Evolutionary conservation across 2,113 vertebrate species (phyloP).

Genomic region (Capreolus pygargus): DNA sequence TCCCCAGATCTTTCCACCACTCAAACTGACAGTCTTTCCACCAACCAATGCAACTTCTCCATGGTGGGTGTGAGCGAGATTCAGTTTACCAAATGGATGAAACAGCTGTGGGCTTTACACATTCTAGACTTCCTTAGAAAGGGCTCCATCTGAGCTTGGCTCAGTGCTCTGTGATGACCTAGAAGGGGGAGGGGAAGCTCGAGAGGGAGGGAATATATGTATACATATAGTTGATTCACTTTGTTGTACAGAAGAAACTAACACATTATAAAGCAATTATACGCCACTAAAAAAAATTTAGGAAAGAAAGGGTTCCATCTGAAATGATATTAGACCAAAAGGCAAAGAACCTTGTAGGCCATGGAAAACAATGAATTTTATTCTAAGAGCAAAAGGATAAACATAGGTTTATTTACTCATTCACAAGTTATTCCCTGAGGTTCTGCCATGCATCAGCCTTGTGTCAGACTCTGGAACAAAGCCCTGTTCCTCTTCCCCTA

Average conservation of each 20-base stretch:
- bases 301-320: neutral
- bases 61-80: fast-evolving
- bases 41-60: fast-evolving
- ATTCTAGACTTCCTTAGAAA: neutral
- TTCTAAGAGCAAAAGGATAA: neutral
- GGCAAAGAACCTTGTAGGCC: neutral
- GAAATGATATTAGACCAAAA: neutral
- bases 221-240: neutral
- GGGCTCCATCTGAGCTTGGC: neutral
- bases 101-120: fast-evolving
- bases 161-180: neutral
- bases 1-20: neutral
- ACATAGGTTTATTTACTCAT: neutral
- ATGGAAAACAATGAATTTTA: neutral
- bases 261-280: neutral
- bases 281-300: neutral
- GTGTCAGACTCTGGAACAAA: neutral
- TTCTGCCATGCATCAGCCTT: neutral
- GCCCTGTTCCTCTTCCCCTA: neutral
- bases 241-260: neutral
- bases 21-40: neutral
- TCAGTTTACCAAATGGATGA: neutral
- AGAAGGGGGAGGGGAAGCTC: neutral
- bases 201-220: neutral
- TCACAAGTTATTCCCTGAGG: neutral